phyloP scores from a whole-genome alignment of 2,888 invertebrate species.

The Drosophila borealis region DNA sequence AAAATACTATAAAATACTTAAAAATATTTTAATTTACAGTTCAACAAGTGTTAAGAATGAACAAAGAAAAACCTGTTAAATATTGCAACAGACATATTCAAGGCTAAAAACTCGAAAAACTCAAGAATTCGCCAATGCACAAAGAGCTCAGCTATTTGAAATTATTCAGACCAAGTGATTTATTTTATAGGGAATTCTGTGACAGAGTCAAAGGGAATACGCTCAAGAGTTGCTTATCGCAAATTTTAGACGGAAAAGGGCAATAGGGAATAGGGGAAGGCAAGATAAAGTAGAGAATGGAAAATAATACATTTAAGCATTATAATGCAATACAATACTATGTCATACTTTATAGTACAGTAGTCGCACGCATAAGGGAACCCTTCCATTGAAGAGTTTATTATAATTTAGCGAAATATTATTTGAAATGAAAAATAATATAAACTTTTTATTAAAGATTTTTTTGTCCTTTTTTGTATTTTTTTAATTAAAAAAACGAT shows the following conservation, averaged over 20 bases:
- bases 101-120: not conserved
- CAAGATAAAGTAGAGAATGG: not conserved
- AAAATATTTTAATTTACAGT: not conserved
- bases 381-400: no score
- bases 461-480: no score
- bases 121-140: not conserved
- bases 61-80: not conserved
- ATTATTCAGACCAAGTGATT: not conserved
- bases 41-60: constrained; percentile 1
- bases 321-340: no score
- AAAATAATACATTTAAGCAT: not conserved
- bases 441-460: no score
- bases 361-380: no score
- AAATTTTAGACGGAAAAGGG: not conserved
- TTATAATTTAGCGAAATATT: no score
- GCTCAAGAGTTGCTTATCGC: not conserved
- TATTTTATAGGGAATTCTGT: not conserved
- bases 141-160: not conserved
- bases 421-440: no score
- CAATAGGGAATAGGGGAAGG: no score
- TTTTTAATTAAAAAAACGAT: no score
- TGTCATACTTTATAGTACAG: no score
- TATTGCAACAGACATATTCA: not conserved
- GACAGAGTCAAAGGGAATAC: not conserved
- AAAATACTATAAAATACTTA: no score